phyloP scores from a whole-genome alignment of 2,888 invertebrate species.

The Didymodactylos carnosus region DNA sequence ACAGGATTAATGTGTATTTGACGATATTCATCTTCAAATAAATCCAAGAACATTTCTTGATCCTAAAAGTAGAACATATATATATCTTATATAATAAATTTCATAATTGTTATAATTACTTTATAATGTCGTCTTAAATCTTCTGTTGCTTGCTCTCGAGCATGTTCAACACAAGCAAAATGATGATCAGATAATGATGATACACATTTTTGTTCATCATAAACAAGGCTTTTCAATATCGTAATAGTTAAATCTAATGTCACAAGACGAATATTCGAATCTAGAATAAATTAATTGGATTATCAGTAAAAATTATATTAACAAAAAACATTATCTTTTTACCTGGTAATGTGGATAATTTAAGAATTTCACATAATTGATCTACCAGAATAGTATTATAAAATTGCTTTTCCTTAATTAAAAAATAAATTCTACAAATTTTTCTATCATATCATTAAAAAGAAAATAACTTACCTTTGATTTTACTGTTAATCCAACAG shows the following conservation, averaged over 20 bases:
- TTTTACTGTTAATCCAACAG: constrained; percentile 38
- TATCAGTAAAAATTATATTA: background rate
- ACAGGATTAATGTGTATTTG: background rate
- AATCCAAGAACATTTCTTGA: constrained; percentile 89
- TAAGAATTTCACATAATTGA: background rate
- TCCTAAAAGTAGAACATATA: constrained; percentile 39
- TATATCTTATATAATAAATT: background rate
- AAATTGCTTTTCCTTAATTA: background rate
- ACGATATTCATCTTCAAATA: constrained; percentile 96
- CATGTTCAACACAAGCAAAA: constrained; percentile 48
- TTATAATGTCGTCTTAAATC: constrained; percentile 75
- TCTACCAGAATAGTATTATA: background rate
- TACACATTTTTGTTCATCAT: constrained; percentile 33
- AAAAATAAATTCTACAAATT: background rate
- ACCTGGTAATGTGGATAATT: background rate
- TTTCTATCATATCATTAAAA: background rate
- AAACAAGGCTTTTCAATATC: constrained; percentile 50
- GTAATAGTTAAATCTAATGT: constrained; percentile 71
- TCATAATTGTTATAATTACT: constrained; percentile 29
- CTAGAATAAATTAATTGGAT: background rate
- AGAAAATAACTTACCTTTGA: constrained; percentile 24
- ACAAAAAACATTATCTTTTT: background rate
- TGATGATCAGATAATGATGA: constrained; percentile 49
- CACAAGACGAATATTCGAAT: constrained; percentile 56
- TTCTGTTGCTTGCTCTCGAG: constrained; percentile 59